Base-by-base conservation (phyloP, 2,797 vertebrate species). In the Harpagifer antarcticus region DNA sequence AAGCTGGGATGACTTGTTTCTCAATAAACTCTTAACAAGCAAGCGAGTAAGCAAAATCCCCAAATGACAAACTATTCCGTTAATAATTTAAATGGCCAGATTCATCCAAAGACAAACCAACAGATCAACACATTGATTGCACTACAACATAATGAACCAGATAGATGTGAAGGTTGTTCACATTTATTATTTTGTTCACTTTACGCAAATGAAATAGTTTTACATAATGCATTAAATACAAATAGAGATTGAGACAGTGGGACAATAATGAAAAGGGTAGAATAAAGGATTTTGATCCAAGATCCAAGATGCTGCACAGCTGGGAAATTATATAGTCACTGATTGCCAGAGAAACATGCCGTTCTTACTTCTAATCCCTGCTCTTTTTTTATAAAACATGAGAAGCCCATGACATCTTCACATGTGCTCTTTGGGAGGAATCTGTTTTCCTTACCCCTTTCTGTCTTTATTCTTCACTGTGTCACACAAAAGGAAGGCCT, bases 341-440 rank as follows among this genome's bases (percentile, higher is more conserved):
- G 49, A 74, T 78, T 74, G 68, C 69, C 61, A 68, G 42, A 57
- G 49, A 73, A 74, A 74, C 59, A 78, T 59, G 61, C 69, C 10
- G 59, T 68, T 72, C 52, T 78, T 31, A 48, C 71, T 15, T 16
- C 42, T 7, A 43, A 78, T 45, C 20, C 56, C 33, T 37, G 42
- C 14, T 3, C 12, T 72, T 65, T 58, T 27, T 9, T 9, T 37
- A 37, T 43, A 60, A 72, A 69, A n/a, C 62, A 68, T 5, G 4
- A 59, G 68, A 83, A 62, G 53, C 56, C 49, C 33, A 44, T 50
- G 52, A 45, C 78, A 81, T 14, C 11, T 50, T 7, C 72, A 66
- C 74, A 53, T 19, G n/a, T 73, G 66, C 68, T 64, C 40, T 71
- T 81, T 76, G 72, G 47, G 57, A 56, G 42, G 45, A 67, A 80